phyloP scores from a whole-genome alignment of 2,797 vertebrate species.

The Naso thynnoides region DNA sequence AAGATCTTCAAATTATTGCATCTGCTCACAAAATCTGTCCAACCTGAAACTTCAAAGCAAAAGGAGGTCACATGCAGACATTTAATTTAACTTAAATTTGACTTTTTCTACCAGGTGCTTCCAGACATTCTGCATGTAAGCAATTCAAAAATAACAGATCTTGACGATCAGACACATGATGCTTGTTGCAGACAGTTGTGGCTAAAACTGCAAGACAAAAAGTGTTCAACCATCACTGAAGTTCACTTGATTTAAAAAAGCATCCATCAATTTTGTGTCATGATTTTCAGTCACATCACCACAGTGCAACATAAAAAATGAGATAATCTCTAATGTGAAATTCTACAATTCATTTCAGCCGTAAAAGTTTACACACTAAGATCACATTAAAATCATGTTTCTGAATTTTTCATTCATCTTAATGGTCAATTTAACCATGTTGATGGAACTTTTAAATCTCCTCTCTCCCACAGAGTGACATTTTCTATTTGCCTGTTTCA shows the following conservation, averaged over 20 bases:
- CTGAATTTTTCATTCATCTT: not conserved
- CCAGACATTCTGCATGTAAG: not conserved
- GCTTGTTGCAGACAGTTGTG: no score
- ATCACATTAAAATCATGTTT: not conserved
- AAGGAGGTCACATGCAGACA: accelerated
- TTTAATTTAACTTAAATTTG: not conserved
- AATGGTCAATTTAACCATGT: not conserved
- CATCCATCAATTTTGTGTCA: no score
- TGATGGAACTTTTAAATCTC: not conserved
- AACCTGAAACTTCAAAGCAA: not conserved
- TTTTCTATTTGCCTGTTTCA: not conserved
- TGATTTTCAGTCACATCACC: not conserved
- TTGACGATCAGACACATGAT: no score
- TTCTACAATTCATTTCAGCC: not conserved
- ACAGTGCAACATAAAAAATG: not conserved
- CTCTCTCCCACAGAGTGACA: not conserved
- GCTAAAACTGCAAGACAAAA: not conserved
- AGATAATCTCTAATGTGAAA: not conserved
- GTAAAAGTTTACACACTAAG: not conserved
- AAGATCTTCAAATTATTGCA: not conserved
- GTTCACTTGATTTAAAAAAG: not conserved
- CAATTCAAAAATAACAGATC: no score
- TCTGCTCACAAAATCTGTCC: not conserved
- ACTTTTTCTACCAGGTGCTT: not conserved
- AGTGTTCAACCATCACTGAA: no score